A percentile compares a stretch with the other conserved stretches of the same genome.
Evolutionary conservation across 2,797 vertebrate genomes (phyloP).

Genomic region (Euphonia xanthogaster): DNA sequence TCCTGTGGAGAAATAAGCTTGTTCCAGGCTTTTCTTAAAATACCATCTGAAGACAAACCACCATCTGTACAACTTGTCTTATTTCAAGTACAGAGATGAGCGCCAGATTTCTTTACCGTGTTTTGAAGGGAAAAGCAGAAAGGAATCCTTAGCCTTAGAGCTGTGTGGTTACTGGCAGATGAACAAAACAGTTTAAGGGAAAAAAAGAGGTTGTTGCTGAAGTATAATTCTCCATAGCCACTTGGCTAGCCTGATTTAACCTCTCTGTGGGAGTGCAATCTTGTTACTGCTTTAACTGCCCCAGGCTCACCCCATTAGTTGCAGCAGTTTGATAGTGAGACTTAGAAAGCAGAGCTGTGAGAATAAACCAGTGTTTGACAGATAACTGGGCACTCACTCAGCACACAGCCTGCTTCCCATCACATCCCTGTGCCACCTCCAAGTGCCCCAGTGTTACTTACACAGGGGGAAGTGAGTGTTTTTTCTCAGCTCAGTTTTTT

Average conservation of each 20-base stretch:
- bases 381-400: background rate
- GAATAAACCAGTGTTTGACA: background rate
- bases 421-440: background rate
- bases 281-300: conserved; percentile 54
- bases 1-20: conserved; percentile 40
- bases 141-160: conserved; percentile 44
- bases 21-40: conserved; percentile 66
- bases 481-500: background rate
- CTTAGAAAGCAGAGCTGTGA: conserved; percentile 1
- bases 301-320: conserved; percentile 5
- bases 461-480: background rate
- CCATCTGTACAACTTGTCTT: conserved; percentile 53
- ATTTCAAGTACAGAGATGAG: conserved; percentile 27
- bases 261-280: conserved; percentile 7
- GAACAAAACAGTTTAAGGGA: conserved; percentile 46
- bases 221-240: conserved; percentile 38
- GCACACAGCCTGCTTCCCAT: background rate
- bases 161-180: conserved; percentile 57
- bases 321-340: conserved; percentile 24
- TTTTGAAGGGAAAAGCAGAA: conserved; percentile 57
- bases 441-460: background rate
- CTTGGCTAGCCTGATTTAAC: conserved; percentile 57
- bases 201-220: conserved; percentile 27
- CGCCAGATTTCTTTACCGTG: conserved; percentile 50
- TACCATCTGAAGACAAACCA: conserved; percentile 52